Conservation (phyloP, 2,113 vertebrate species). For the Atrichornis clamosus region DNA sequence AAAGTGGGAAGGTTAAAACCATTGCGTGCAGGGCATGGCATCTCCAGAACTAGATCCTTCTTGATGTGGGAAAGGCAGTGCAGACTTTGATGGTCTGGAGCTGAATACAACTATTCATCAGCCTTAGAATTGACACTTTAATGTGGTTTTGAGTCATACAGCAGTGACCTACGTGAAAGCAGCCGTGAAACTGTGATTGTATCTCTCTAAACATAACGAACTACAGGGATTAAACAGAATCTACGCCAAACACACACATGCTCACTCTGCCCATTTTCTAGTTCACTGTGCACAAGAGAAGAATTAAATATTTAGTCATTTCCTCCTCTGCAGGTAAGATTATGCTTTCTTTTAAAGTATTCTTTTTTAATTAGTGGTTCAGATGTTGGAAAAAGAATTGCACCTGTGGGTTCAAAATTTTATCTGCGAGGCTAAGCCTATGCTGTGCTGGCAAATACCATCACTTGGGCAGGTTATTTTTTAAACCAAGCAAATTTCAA, state of each 20-base stretch:
- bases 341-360: neutral
- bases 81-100: neutral
- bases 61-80: neutral
- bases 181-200: neutral
- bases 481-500: constrained; percentile 21
- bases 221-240: neutral
- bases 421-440: constrained; percentile 51
- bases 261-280: neutral
- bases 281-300: neutral
- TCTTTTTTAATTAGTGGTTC: constrained; percentile 29
- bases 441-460: constrained; percentile 21
- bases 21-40: too few species aligned
- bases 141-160: neutral
- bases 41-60: neutral
- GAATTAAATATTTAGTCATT: constrained; percentile 10
- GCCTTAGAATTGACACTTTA: neutral
- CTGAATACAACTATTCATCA: neutral
- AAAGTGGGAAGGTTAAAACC: neutral
- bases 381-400: neutral
- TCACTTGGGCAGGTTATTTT: constrained; percentile 25
- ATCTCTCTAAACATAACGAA: neutral
- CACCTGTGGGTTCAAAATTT: constrained; percentile 19
- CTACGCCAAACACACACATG: neutral
- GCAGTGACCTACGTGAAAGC: neutral
- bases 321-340: neutral